Conservation (phyloP, 2,113 vertebrate genomes). For the Pteruthius melanotis region DNA sequence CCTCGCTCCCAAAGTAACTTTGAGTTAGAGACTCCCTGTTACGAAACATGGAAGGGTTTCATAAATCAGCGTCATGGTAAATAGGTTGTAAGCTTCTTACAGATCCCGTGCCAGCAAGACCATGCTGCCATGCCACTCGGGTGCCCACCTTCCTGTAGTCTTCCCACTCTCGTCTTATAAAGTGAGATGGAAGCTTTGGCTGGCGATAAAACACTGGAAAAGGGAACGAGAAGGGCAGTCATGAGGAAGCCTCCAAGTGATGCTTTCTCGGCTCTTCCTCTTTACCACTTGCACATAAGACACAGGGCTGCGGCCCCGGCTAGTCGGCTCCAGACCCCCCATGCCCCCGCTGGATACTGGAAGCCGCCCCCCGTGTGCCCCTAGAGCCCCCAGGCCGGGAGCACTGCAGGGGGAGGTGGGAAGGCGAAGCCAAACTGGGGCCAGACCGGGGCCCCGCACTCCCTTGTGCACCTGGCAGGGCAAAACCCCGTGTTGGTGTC, state of each 20-base stretch:
- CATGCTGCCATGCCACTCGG: background rate
- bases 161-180: background rate
- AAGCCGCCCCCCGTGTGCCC: fast-evolving
- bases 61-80: background rate
- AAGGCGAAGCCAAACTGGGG: background rate
- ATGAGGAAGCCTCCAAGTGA: background rate
- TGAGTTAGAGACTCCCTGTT: background rate
- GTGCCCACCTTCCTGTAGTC: background rate
- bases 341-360: background rate
- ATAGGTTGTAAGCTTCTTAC: background rate
- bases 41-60: background rate
- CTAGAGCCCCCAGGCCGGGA: background rate
- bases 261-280: background rate
- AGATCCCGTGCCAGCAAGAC: background rate
- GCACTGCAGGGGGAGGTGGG: fast-evolving
- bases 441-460: too few relatives aligned
- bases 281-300: background rate
- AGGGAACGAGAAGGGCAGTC: background rate
- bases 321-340: background rate
- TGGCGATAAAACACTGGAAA: background rate
- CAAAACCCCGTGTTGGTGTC: background rate
- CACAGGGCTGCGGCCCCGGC: background rate
- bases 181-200: background rate
- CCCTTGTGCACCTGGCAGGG: background rate
- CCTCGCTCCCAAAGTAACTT: background rate